Percentiles rank a stretch among this genome's conserved stretches.
Evolutionary conservation across 2,888 invertebrate genomes (phyloP).

Genomic region (Spialia ferax): DNA sequence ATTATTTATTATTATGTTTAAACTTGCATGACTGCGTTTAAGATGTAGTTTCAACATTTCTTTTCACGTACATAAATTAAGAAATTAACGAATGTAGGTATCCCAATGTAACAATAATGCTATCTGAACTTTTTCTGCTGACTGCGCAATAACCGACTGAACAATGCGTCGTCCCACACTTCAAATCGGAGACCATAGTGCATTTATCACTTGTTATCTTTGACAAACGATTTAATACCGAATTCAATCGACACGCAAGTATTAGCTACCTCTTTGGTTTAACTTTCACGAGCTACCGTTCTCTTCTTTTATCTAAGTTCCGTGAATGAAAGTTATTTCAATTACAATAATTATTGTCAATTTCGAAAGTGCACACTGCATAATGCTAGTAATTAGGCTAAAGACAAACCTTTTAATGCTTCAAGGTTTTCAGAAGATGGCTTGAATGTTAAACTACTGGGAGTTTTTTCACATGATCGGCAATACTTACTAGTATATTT

Average conservation of each 20-base stretch:
- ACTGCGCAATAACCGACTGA: not conserved
- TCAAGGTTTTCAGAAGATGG: too few relatives aligned
- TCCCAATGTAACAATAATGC: not conserved
- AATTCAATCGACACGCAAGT: constrained; percentile 27
- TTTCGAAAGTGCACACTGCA: constrained; percentile 18
- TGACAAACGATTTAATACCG: constrained; percentile 37
- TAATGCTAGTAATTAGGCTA: not conserved
- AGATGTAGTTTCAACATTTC: too few relatives aligned
- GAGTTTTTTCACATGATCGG: too few relatives aligned
- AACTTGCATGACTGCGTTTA: too few relatives aligned
- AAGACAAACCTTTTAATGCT: too few relatives aligned
- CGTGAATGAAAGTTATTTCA: constrained; percentile 36
- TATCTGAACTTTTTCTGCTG: constrained; percentile 13
- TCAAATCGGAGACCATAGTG: constrained; percentile 5
- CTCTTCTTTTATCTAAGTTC: constrained; percentile 32
- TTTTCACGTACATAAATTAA: too few relatives aligned
- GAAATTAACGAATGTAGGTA: not conserved
- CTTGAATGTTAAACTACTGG: too few relatives aligned
- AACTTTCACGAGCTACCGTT: constrained; percentile 38
- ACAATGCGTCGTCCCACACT: constrained; percentile 24
- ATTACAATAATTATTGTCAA: constrained; percentile 19
- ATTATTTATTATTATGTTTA: too few relatives aligned
- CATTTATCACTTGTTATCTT: constrained; percentile 33
- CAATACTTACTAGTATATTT: too few relatives aligned
- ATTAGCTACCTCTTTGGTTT: constrained; percentile 24